These are phyloP conservation scores for Pseudolycoriella hygida DNA, from an alignment of 2,888 invertebrate species.

Conservation along the genomic window DNA sequence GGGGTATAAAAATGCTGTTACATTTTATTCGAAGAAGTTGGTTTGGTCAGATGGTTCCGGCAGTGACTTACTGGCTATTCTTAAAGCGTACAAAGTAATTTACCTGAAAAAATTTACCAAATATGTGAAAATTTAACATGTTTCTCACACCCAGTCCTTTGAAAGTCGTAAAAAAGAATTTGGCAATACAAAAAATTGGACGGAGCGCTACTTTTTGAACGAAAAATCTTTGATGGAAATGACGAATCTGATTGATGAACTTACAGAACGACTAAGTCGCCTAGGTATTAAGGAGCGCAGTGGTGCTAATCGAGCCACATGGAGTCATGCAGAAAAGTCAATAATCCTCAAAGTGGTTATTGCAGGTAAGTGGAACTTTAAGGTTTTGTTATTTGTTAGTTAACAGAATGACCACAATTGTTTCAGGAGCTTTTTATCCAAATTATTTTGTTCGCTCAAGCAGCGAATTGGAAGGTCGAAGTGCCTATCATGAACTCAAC, in stretches of 20 bases:
- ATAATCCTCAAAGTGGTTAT: constrained; percentile 44
- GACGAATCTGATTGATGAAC: constrained; percentile 49
- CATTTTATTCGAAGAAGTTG: constrained; percentile 56
- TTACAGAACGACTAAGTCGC: constrained; percentile 40
- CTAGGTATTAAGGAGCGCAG: constrained; percentile 41
- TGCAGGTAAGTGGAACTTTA: constrained; percentile 17
- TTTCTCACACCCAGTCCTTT: too few relatives aligned
- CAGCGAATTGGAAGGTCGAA: constrained; percentile 37
- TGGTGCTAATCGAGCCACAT: constrained; percentile 27
- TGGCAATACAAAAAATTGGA: neutral
- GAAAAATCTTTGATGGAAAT: constrained; percentile 54
- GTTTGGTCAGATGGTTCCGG: constrained; percentile 64
- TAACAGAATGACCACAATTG: too few relatives aligned
- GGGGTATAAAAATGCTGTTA: constrained; percentile 49
- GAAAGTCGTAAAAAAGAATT: constrained; percentile 15
- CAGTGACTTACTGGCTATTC: constrained; percentile 67
- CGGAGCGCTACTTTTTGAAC: constrained; percentile 33
- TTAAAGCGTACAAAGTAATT: constrained; percentile 57
- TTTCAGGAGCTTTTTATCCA: constrained; percentile 68
- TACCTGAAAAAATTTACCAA: too few relatives aligned
- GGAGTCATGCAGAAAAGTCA: constrained; percentile 34
- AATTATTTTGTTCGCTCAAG: constrained; percentile 57
- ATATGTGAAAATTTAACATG: constrained; percentile 49
- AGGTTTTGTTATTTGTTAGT: neutral
- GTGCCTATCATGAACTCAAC: constrained; percentile 44